A percentile compares a stretch with the other conserved stretches of the same genome.
Evolutionary conservation across 2,888 invertebrate genomes (phyloP).

Genomic region (Rhyacophila evoluta): DNA sequence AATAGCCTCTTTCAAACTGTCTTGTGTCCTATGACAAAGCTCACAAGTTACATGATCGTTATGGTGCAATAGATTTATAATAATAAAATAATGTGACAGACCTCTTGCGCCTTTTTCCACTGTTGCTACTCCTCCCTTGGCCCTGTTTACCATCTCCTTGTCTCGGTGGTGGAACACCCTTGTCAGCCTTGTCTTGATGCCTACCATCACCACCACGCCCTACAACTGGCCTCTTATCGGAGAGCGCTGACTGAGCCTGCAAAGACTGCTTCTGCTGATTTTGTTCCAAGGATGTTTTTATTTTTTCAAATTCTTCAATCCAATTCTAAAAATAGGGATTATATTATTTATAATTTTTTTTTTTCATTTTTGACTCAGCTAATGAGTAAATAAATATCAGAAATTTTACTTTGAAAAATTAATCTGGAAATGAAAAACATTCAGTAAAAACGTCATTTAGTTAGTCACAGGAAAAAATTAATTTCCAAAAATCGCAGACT

Average conservation of each 20-base stretch:
- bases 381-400: too few species aligned
- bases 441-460: too few species aligned
- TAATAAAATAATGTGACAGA: neutral
- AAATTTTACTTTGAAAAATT: too few species aligned
- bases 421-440: too few species aligned
- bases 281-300: conserved; percentile 65
- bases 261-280: conserved; percentile 2
- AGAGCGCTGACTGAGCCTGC: neutral
- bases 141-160: neutral
- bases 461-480: too few species aligned
- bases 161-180: neutral
- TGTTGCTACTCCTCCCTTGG: neutral
- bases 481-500: too few species aligned
- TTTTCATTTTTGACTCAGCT: too few species aligned
- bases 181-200: neutral
- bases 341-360: too few species aligned
- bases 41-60: too few species aligned
- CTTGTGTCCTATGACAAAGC: too few species aligned
- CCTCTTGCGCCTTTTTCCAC: conserved; percentile 27
- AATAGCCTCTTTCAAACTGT: too few species aligned
- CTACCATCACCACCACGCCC: neutral
- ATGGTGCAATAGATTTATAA: neutral
- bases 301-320: conserved; percentile 69
- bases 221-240: neutral
- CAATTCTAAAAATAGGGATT: conserved; percentile 66